Conservation (phyloP, 2,113 vertebrate species). For the Eptesicus fuscus region DNA sequence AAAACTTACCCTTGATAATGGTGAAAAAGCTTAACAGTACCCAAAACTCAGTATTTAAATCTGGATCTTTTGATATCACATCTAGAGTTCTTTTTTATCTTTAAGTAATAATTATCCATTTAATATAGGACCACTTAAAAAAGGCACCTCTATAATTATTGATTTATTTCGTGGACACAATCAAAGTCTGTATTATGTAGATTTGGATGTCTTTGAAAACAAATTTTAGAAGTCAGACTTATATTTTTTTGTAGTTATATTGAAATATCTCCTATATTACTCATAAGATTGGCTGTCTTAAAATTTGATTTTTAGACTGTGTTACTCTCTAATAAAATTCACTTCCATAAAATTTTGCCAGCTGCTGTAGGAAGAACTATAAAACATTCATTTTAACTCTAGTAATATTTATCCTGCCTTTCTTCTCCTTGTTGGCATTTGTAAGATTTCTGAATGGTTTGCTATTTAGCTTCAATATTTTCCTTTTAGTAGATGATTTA, state of each 20-base stretch:
- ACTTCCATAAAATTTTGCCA: constrained; percentile 56
- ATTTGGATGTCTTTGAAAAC: constrained; percentile 27
- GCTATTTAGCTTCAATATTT: constrained; percentile 41
- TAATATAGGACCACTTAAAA: background rate
- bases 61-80: background rate
- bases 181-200: constrained; percentile 24
- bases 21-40: background rate
- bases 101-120: constrained; percentile 34
- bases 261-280: constrained; percentile 16
- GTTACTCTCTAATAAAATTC: constrained; percentile 59
- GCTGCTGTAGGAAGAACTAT: constrained; percentile 42
- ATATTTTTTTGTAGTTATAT: constrained; percentile 35
- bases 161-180: constrained; percentile 18
- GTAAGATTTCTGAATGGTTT: constrained; percentile 45
- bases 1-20: background rate
- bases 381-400: constrained; percentile 43
- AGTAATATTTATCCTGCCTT: constrained; percentile 41
- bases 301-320: constrained; percentile 48
- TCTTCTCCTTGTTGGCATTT: constrained; percentile 34
- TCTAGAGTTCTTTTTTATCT: constrained; percentile 5
- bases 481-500: constrained; percentile 51
- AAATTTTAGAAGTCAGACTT: constrained; percentile 28
- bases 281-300: constrained; percentile 32
- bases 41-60: background rate
- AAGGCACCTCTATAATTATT: constrained; percentile 6